These are phyloP conservation scores for Zelleria hepariella DNA, from an alignment of 2,888 invertebrate genomes.

Conservation along the genomic window DNA sequence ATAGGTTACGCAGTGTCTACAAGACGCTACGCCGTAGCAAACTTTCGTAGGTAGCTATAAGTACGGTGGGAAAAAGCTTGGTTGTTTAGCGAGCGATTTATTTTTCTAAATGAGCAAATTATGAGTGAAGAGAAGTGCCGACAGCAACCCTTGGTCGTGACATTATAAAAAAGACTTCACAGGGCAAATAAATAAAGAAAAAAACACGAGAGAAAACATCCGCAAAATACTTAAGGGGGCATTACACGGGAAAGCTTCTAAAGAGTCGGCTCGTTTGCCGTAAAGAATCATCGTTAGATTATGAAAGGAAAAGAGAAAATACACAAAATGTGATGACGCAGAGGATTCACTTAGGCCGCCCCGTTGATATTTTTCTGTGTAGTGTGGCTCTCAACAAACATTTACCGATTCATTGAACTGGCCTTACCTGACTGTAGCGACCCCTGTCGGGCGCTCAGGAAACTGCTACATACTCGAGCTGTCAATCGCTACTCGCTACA, in stretches of 20 bases:
- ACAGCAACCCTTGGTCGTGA: not conserved
- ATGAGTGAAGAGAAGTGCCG: not conserved
- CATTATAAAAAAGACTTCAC: not conserved
- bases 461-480: too few species aligned
- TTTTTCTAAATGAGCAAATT: not conserved
- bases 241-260: slow-evolving; percentile 41
- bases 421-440: too few species aligned
- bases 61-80: not conserved
- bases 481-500: too few species aligned
- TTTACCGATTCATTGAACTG: too few species aligned
- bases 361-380: too few species aligned
- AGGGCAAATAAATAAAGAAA: not conserved
- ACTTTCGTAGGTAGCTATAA: not conserved
- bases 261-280: slow-evolving; percentile 21
- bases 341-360: not conserved
- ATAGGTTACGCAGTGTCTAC: too few species aligned
- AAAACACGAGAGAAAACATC: not conserved
- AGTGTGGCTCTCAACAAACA: too few species aligned
- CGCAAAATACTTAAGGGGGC: slow-evolving; percentile 39
- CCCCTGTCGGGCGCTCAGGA: too few species aligned
- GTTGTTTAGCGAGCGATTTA: not conserved
- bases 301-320: slow-evolving; percentile 16
- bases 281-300: slow-evolving; percentile 15
- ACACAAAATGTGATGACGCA: not conserved
- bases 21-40: too few species aligned